Conservation (phyloP, 2,113 vertebrate species). For the Elaphurus davidianus region DNA sequence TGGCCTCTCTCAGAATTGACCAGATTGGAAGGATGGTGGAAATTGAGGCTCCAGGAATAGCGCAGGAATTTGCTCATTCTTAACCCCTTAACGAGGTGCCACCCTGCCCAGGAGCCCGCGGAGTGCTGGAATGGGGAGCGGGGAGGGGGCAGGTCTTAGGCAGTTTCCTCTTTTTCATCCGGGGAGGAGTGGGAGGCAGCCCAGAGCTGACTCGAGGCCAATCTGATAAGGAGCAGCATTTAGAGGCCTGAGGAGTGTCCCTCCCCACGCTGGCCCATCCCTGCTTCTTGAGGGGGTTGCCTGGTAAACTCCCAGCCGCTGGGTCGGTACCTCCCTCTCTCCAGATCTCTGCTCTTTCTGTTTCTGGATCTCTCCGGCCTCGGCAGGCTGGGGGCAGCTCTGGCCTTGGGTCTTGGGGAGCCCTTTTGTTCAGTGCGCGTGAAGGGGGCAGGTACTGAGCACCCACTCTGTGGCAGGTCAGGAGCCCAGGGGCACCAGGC, state of each 20-base stretch:
- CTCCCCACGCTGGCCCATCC: neutral
- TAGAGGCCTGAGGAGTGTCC: neutral
- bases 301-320: neutral
- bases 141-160: neutral
- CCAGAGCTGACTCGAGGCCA: neutral
- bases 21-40: constrained; percentile 68
- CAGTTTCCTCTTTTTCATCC: neutral
- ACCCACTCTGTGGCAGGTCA: neutral
- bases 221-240: constrained; percentile 35
- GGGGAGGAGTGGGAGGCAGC: neutral
- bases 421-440: neutral
- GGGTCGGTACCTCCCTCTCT: neutral
- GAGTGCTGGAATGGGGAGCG: neutral
- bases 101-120: neutral
- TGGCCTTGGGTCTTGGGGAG: neutral
- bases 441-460: neutral
- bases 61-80: constrained; percentile 60
- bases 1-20: constrained; percentile 63
- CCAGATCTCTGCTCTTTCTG: neutral
- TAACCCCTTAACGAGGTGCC: constrained; percentile 37
- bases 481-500: neutral
- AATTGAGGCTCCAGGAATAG: constrained; percentile 65
- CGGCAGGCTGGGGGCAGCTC: neutral
- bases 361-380: neutral
- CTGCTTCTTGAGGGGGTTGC: neutral